Evolutionary conservation across 2,113 vertebrate genomes (phyloP).

Genomic region (Salvelinus sp.): DNA sequence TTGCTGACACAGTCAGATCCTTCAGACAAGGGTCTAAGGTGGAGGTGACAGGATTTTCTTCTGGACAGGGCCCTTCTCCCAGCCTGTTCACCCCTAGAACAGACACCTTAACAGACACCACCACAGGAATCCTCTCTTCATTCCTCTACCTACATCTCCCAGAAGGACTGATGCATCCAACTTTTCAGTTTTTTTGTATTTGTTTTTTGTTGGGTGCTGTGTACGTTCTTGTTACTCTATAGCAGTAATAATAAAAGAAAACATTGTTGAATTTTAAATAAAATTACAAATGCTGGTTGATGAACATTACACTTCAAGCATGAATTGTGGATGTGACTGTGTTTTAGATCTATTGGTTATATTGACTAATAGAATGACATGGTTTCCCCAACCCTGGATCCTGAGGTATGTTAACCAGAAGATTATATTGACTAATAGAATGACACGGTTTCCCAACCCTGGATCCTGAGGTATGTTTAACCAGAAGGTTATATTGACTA

Average conservation of each 20-base stretch:
- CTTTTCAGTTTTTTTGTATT: conserved; percentile 23
- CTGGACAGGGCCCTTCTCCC: background rate
- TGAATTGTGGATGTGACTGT: conserved; percentile 3
- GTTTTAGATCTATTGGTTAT: background rate
- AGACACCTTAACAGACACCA: background rate
- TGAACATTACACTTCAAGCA: conserved; percentile 6
- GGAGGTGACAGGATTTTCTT: no score
- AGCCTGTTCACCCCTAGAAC: background rate
- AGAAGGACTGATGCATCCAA: background rate
- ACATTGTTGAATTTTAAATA: conserved; percentile 44
- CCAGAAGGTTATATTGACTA: no score
- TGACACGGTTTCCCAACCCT: no score
- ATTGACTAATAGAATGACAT: no score
- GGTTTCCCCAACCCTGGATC: no score
- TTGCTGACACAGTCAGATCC: no score
- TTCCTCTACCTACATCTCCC: background rate
- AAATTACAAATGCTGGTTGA: conserved; percentile 38
- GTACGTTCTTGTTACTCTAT: conserved; percentile 31
- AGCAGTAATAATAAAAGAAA: conserved; percentile 23
- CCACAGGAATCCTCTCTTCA: background rate
- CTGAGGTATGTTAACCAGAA: no score
- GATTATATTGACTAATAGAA: no score
- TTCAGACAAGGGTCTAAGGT: no score
- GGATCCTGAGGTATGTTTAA: no score
- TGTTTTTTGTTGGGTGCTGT: conserved; percentile 23